A percentile compares a stretch with the other conserved stretches of the same genome.
phyloP scores from a whole-genome alignment of 2,888 invertebrate genomes.

The Cyaniris semiargus region DNA sequence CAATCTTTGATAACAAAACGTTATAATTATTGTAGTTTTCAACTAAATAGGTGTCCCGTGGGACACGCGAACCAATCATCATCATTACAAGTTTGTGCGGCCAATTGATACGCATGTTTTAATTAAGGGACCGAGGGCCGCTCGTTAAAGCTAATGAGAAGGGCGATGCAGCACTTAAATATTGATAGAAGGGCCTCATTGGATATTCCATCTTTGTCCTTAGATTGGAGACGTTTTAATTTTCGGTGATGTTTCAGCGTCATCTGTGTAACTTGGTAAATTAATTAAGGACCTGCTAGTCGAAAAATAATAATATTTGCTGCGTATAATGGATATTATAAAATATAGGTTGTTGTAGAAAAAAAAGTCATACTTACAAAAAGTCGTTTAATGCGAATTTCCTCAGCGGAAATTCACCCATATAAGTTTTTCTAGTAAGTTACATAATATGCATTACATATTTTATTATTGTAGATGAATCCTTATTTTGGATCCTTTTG shows the following conservation, averaged over 20 bases:
- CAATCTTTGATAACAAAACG: background rate
- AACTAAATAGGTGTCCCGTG: background rate
- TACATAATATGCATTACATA: too few relatives aligned
- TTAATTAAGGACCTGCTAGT: too few relatives aligned
- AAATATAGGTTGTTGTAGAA: too few relatives aligned
- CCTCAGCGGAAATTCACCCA: too few relatives aligned
- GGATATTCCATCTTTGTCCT: background rate
- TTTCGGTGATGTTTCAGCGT: background rate
- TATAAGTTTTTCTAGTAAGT: too few relatives aligned
- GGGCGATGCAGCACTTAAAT: background rate
- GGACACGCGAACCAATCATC: background rate
- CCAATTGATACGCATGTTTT: background rate
- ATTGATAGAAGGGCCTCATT: constrained; percentile 1
- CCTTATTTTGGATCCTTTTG: too few relatives aligned
- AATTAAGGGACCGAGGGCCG: background rate
- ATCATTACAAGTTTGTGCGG: background rate
- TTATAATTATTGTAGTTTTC: background rate
- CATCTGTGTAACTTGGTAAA: background rate
- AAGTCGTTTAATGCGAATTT: too few relatives aligned
- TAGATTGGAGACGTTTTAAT: background rate
- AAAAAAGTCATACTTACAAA: too few relatives aligned
- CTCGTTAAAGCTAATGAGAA: background rate
- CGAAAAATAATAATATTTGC: too few relatives aligned
- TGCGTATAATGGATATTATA: too few relatives aligned
- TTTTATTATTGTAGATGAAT: too few relatives aligned